phyloP scores from a whole-genome alignment of 2,797 vertebrate species.

The Hypotaenidia okinawae region DNA sequence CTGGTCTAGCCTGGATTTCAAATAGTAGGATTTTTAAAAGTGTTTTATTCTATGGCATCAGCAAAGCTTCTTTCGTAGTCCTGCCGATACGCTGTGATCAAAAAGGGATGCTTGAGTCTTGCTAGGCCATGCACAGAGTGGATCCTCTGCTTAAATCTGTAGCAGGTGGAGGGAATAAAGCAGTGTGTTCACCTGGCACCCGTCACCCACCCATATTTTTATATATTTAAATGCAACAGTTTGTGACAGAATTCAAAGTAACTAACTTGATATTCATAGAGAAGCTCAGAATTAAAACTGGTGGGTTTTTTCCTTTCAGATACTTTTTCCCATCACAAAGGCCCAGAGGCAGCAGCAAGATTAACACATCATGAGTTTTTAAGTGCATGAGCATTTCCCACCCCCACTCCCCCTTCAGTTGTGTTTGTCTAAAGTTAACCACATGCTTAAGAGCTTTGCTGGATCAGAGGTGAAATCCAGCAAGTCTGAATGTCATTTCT shows the following conservation, averaged over 20 bases:
- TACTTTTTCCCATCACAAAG: neutral
- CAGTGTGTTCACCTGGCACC: neutral
- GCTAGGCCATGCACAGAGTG: neutral
- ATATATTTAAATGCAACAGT: neutral
- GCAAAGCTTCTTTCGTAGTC: neutral
- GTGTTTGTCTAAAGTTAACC: neutral
- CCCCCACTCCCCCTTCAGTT: neutral
- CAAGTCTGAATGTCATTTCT: neutral
- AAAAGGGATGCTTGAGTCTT: neutral
- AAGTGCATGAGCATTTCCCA: neutral
- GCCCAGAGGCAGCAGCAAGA: neutral
- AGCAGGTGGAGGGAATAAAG: neutral
- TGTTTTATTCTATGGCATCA: neutral
- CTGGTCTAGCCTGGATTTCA: neutral
- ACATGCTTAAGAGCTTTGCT: neutral
- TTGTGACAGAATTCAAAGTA: neutral
- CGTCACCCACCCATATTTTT: neutral
- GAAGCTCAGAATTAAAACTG: conserved; percentile 13
- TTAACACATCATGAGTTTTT: conserved; percentile 4
- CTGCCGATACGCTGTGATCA: neutral
- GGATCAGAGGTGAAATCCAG: neutral
- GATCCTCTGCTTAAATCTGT: neutral
- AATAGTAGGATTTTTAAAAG: neutral
- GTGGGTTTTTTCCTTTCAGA: neutral
- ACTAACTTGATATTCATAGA: neutral